Percentiles rank a stretch among this genome's conserved stretches.
Evolutionary conservation across 92 coral and sea anemone genomes (phyloP).

Genomic region (Micromussa lordhowensis): DNA sequence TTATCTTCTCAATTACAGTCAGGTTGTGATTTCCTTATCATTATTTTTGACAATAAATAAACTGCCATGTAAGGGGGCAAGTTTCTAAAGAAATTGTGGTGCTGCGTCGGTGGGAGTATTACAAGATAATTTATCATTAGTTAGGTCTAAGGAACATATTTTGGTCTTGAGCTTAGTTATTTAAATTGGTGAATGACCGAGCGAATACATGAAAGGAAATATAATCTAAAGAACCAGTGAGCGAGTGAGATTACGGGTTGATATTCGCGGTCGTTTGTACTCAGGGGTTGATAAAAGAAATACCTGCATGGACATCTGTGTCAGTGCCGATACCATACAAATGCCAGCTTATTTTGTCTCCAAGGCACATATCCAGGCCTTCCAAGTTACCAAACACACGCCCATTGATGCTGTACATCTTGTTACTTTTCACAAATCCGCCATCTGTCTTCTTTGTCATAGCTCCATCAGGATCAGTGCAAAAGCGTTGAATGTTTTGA

Average conservation of each 20-base stretch:
- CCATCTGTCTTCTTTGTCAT: conserved; percentile 47
- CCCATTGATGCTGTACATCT: conserved; percentile 76
- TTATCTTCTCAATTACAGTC: no score
- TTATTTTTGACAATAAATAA: no score
- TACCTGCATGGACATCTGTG: conserved; percentile 75
- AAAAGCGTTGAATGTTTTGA: conserved; percentile 57
- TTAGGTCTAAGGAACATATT: not conserved
- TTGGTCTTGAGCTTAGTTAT: not conserved
- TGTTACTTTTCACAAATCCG: conserved; percentile 71
- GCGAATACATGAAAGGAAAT: no score
- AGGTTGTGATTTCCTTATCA: no score
- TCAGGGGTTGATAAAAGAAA: not conserved
- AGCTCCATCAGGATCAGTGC: conserved; percentile 46
- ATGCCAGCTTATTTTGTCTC: conserved; percentile 76
- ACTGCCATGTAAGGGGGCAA: no score
- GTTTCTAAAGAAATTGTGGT: no score
- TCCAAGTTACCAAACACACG: conserved; percentile 73
- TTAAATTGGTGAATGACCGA: no score
- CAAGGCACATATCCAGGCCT: conserved; percentile 68
- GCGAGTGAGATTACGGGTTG: not conserved
- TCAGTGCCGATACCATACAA: conserved; percentile 78
- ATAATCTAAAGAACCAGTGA: not conserved
- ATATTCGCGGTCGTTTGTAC: not conserved
- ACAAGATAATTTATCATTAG: no score
- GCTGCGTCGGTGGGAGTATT: no score